Base-by-base conservation (phyloP, 2,888 invertebrate species). In the Ochlodes sylvanus region DNA sequence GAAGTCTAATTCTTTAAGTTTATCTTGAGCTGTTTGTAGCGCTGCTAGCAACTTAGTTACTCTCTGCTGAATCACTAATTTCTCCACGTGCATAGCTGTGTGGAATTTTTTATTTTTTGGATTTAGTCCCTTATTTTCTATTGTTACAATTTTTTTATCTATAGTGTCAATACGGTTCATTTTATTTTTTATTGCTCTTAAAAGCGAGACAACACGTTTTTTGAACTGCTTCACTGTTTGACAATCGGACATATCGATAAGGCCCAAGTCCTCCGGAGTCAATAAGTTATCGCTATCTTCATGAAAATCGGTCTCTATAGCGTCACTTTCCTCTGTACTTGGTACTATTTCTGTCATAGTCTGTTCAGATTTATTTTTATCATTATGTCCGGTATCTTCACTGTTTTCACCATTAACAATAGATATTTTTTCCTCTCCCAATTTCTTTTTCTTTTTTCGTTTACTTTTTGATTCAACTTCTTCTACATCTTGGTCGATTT, bases 61-160 rank as follows among this genome's bases (percentile, higher is more conserved):
- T 38, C 87, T 73, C 47, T 88, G 80, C 71, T 89, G 72, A 12
- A 86, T 70, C 0, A 83, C 66, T 5, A 86, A 42, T 75, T 84
- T 89, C 47, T 92, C 90, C 4, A 76, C 71, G 12, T 88, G 86
- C 89, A 92, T 88, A 0, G 90, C 87, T 4, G 88, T 87, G 71
- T 90, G 90, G 58, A 75, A 85, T 60, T 83, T 83, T 64, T 92
- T 91, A 38, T 89, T 92, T 54, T 77, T 79, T 0, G 82, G 72
- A 10, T 76, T 79, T 0, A 93, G 71, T 0, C 89, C 89, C 72
- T 75, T 83, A 0, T 85, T 80, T 73, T 94, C 94, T 70, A 94
- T 77, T 0, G 70, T 78, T 1, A 74, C 15, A 68, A 92, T 82
- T 76, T 90, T 90, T 50, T 79, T 72, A 1, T 85, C 79, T 71